Percentiles rank a stretch among this genome's conserved stretches.
These are phyloP conservation scores for Sinocyclocheilus anshuiensis DNA, from an alignment of 2,113 vertebrate species.

Conservation along the genomic window DNA sequence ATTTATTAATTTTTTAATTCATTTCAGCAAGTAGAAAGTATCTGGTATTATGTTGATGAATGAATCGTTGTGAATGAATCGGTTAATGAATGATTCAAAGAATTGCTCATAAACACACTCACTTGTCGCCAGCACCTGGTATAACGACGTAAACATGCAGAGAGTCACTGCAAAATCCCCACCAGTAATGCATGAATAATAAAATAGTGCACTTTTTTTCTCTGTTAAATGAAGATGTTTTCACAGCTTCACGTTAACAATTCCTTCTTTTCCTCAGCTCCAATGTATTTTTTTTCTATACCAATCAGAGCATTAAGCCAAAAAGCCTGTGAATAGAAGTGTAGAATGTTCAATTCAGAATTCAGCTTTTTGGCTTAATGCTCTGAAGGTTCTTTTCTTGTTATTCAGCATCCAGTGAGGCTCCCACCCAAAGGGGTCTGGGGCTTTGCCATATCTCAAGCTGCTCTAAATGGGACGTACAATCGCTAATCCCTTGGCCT, in stretches of 20 bases:
- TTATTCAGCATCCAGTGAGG: slow-evolving; percentile 16
- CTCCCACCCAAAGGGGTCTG: slow-evolving; percentile 55
- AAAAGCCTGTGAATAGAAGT: slow-evolving; percentile 4
- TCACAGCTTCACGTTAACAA: background rate
- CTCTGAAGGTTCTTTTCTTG: slow-evolving; percentile 6
- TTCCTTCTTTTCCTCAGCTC: background rate
- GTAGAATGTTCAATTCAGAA: background rate
- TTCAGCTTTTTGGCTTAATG: background rate
- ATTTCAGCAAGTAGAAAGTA: background rate
- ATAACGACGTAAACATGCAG: background rate
- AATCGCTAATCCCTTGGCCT: slow-evolving; percentile 43
- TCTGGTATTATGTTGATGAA: background rate
- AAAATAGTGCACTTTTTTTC: background rate
- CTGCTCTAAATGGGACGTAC: slow-evolving; percentile 55
- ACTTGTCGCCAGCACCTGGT: background rate
- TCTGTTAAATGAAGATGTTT: background rate
- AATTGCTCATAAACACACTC: background rate
- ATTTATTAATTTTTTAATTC: background rate
- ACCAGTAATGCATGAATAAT: background rate
- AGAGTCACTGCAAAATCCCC: background rate
- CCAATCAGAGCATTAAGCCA: background rate
- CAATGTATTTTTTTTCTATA: background rate
- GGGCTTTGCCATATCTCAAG: slow-evolving; percentile 61
- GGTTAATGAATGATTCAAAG: background rate
- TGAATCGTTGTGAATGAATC: background rate